phyloP scores from a whole-genome alignment of 2,888 invertebrate species.

The Antheraea yamamai region DNA sequence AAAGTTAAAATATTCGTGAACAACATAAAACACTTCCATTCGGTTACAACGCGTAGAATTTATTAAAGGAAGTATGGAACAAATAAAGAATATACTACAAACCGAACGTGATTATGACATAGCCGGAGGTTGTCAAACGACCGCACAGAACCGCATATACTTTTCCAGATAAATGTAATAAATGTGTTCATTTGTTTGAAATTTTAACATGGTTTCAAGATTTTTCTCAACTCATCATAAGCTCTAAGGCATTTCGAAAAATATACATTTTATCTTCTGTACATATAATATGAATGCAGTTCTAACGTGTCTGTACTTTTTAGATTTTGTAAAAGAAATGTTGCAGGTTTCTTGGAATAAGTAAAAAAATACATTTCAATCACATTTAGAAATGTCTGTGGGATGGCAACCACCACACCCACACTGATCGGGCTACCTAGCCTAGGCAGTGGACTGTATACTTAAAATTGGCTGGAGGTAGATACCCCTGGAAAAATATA shows the following conservation, averaged over 20 bases:
- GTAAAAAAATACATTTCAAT: too few relatives aligned
- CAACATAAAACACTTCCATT: not conserved
- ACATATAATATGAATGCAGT: not conserved
- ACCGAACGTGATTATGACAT: conserved; percentile 1
- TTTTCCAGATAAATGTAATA: not conserved
- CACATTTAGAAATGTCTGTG: too few relatives aligned
- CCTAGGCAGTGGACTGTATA: too few relatives aligned
- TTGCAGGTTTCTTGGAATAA: too few relatives aligned
- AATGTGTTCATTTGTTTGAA: not conserved
- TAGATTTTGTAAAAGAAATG: too few relatives aligned
- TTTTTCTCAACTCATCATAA: not conserved
- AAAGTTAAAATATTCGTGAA: too few relatives aligned
- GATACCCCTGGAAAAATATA: too few relatives aligned
- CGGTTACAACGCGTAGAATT: not conserved
- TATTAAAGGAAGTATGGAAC: not conserved
- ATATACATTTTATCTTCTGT: not conserved
- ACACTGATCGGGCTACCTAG: too few relatives aligned
- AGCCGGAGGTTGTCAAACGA: conserved; percentile 1
- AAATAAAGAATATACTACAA: not conserved
- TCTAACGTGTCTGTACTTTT: too few relatives aligned
- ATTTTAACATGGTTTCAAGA: not conserved
- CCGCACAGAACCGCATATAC: not conserved
- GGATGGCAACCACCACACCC: too few relatives aligned
- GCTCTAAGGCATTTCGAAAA: not conserved
- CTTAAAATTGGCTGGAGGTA: too few relatives aligned